Conservation (phyloP, 2,888 invertebrate genomes). For the Folsomia candida region DNA sequence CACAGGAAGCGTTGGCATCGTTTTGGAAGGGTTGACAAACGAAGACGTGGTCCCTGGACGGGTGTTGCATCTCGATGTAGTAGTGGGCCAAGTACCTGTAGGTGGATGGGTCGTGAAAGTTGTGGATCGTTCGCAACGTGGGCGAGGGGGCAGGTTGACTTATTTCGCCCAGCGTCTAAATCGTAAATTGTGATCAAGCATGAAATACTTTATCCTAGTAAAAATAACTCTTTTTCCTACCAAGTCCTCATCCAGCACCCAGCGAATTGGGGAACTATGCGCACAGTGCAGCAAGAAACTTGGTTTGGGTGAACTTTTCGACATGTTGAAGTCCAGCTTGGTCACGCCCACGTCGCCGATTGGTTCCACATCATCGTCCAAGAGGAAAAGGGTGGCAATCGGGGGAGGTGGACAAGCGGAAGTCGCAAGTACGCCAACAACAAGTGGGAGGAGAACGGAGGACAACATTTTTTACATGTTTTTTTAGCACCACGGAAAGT, state of each 20-base stretch:
- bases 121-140: not conserved
- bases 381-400: not conserved
- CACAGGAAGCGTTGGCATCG: not conserved
- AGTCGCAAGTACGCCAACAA: not conserved
- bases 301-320: not conserved
- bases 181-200: no score
- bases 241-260: slow-evolving; percentile 5
- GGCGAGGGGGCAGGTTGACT: not conserved
- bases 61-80: not conserved
- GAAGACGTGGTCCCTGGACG: not conserved
- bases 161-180: not conserved
- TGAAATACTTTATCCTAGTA: no score
- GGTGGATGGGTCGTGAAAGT: not conserved
- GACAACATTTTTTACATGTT: not conserved
- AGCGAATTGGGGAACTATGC: not conserved
- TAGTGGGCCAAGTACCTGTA: not conserved
- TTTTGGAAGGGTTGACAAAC: not conserved
- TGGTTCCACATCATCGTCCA: not conserved
- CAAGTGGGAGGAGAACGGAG: not conserved
- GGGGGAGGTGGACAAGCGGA: not conserved
- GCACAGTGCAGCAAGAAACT: not conserved
- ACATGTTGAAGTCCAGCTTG: not conserved
- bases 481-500: no score
- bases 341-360: not conserved
- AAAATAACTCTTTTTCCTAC: not conserved